phyloP scores from a whole-genome alignment of 2,113 vertebrate species.

The Chroicocephalus ridibundus region DNA sequence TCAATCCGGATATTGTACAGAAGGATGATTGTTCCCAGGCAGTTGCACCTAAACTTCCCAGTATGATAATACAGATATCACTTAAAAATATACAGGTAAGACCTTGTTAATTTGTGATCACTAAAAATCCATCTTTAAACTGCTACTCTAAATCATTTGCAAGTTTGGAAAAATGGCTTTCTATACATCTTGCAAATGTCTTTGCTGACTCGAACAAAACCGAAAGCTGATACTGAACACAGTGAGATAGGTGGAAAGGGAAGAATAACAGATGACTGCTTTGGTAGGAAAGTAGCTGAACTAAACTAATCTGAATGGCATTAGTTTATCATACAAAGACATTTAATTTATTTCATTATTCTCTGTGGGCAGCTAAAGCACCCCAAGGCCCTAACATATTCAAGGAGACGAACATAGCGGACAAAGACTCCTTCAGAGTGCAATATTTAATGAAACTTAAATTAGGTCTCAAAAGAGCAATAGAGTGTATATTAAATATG shows the following conservation, averaged over 20 bases:
- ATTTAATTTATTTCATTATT: conserved; percentile 48
- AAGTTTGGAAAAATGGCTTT: neutral
- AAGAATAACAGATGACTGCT: neutral
- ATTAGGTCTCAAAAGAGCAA: conserved; percentile 53
- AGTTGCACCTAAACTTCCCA: neutral
- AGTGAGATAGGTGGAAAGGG: neutral
- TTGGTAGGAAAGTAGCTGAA: neutral
- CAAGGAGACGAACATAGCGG: neutral
- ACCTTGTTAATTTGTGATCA: neutral
- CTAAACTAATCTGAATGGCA: neutral
- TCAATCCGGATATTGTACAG: neutral
- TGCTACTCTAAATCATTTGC: neutral
- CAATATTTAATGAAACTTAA: conserved; percentile 57
- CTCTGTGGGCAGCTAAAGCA: conserved; percentile 10
- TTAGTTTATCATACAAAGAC: conserved; percentile 24
- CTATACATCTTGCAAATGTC: neutral
- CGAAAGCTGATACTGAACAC: neutral
- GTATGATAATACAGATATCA: neutral
- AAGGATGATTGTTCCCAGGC: neutral
- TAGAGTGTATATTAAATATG: conserved; percentile 29
- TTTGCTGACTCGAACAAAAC: neutral
- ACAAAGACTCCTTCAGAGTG: conserved; percentile 33
- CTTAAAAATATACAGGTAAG: neutral
- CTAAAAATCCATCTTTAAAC: neutral
- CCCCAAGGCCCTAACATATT: neutral